Conservation (phyloP, 2,113 vertebrate genomes). For the Nothoprocta pentlandii region DNA sequence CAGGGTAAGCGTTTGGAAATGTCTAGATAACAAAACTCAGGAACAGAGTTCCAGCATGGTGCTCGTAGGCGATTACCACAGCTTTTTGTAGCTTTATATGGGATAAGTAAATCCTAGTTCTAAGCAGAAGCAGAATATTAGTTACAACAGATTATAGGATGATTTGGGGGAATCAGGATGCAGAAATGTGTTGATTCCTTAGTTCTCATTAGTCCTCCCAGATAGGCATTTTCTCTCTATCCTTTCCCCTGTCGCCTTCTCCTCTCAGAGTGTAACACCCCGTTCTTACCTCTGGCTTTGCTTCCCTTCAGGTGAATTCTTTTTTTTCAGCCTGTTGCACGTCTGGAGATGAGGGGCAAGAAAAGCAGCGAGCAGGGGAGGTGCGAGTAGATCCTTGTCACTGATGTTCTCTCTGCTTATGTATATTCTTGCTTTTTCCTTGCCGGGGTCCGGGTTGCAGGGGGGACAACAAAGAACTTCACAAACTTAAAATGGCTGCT, state of each 20-base stretch:
- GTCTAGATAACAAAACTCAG: not conserved
- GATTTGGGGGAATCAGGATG: not conserved
- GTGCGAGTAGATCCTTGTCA: not conserved
- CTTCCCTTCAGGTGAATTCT: not conserved
- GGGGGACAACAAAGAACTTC: not conserved
- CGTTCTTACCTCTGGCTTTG: not conserved
- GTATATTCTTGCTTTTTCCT: not conserved
- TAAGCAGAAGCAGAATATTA: not conserved
- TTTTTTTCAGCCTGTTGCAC: not conserved
- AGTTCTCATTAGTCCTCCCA: not conserved
- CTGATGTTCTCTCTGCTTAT: not conserved
- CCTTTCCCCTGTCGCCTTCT: not conserved
- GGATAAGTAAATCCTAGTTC: not conserved
- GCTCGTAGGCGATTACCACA: not conserved
- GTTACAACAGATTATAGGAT: not conserved
- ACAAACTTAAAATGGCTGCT: not conserved
- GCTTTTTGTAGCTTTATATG: not conserved
- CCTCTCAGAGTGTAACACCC: accelerated
- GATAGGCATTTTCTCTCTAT: accelerated
- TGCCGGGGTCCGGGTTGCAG: not conserved
- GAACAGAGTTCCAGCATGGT: not conserved
- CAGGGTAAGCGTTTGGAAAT: not conserved
- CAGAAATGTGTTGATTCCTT: not conserved
- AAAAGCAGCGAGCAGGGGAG: not conserved
- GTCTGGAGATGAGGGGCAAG: not conserved